Evolutionary conservation across 2,113 vertebrate species (phyloP).

Genomic region (Brachyhypopomus occidentalis): DNA sequence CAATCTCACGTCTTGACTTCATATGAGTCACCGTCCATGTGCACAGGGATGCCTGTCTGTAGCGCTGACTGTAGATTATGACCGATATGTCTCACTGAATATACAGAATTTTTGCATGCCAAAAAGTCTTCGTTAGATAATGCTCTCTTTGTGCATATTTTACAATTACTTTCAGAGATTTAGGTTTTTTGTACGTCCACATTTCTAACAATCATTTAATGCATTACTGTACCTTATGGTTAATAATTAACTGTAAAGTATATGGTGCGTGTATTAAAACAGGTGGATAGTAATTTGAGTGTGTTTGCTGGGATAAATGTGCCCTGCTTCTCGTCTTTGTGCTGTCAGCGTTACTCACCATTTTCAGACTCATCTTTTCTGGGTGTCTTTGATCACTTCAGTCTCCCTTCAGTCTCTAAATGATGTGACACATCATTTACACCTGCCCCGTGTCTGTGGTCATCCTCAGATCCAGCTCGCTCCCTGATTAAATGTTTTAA

Average conservation of each 20-base stretch:
- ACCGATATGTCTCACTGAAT: neutral
- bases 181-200: too few species aligned
- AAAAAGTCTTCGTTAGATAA: neutral
- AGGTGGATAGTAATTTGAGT: neutral
- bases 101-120: neutral
- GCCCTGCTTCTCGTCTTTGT: neutral
- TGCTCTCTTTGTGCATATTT: neutral
- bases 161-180: neutral
- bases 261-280: slow-evolving; percentile 14
- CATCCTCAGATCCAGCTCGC: slow-evolving; percentile 10
- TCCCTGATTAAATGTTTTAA: slow-evolving; percentile 6
- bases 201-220: neutral
- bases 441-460: neutral
- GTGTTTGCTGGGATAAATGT: neutral
- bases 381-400: neutral
- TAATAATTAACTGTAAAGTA: slow-evolving; percentile 35
- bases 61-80: neutral
- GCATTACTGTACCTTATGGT: neutral
- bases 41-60: neutral
- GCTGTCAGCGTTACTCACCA: neutral
- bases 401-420: neutral
- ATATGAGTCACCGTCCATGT: slow-evolving; percentile 30
- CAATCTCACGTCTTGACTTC: slow-evolving; percentile 41
- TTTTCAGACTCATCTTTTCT: neutral
- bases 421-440: neutral